Evolutionary conservation across 2,888 invertebrate genomes (phyloP).

Genomic region (Nemapogon koenigi): DNA sequence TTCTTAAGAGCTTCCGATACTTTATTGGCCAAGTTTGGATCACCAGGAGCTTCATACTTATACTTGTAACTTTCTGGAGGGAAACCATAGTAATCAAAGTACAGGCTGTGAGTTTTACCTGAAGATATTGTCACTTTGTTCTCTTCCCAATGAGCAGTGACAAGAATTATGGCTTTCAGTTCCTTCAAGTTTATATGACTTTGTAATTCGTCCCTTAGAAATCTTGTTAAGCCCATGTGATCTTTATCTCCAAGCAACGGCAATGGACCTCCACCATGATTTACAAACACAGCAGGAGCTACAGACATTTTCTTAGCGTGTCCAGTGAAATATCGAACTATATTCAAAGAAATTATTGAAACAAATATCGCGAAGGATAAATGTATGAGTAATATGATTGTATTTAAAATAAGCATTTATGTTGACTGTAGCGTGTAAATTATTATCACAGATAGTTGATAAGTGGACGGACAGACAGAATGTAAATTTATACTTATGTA

Average conservation of each 20-base stretch:
- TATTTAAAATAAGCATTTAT: conserved; percentile 48
- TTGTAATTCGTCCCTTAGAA: conserved; percentile 42
- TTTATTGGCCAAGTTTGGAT: conserved; percentile 37
- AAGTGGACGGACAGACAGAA: too few relatives aligned
- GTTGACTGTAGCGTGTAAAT: too few relatives aligned
- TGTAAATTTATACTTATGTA: too few relatives aligned
- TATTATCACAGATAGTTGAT: too few relatives aligned
- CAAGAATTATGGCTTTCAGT: conserved; percentile 45
- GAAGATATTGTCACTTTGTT: conserved; percentile 46
- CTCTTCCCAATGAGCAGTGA: conserved; percentile 57
- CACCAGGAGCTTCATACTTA: conserved; percentile 46
- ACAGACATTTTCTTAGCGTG: conserved; percentile 37
- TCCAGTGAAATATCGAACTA: conserved; percentile 40
- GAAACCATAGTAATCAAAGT: conserved; percentile 55
- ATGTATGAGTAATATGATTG: conserved; percentile 42
- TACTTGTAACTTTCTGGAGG: conserved; percentile 52
- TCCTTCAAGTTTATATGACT: conserved; percentile 43
- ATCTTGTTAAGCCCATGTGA: conserved; percentile 38
- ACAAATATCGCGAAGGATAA: conserved; percentile 47
- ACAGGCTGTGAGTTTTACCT: conserved; percentile 40
- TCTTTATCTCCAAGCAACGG: conserved; percentile 49
- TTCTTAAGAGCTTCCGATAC: conserved; percentile 35
- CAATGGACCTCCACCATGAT: conserved; percentile 53
- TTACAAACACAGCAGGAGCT: conserved; percentile 51
- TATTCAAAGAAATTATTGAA: conserved; percentile 51